Conservation (phyloP, 2,888 invertebrate species). For the Magallana nippona region DNA sequence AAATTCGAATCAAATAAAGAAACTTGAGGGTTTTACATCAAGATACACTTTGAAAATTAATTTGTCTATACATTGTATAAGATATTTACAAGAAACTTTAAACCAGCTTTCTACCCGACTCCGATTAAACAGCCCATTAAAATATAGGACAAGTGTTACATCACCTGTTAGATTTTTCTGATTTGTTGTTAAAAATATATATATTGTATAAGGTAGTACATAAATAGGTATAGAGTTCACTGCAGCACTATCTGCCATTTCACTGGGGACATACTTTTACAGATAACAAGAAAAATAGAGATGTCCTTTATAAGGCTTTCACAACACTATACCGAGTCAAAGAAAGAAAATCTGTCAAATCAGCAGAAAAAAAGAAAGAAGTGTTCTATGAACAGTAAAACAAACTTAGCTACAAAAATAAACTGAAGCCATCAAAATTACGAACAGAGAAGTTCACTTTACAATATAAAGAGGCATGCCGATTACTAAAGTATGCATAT, state of each 20-base stretch:
- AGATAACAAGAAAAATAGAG: background rate
- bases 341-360: background rate
- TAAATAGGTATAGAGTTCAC: background rate
- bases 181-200: too few relatives aligned
- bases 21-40: too few relatives aligned
- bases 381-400: slow-evolving; percentile 22
- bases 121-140: too few relatives aligned
- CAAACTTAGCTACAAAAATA: background rate
- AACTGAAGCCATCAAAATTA: slow-evolving; percentile 5
- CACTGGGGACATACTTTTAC: background rate
- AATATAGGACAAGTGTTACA: too few relatives aligned
- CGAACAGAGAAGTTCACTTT: background rate
- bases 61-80: too few relatives aligned
- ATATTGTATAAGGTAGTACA: too few relatives aligned
- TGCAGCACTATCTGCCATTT: background rate
- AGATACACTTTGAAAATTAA: too few relatives aligned
- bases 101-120: too few relatives aligned
- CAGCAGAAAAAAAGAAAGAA: slow-evolving; percentile 11
- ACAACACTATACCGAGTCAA: background rate
- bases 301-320: background rate
- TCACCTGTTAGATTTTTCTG: too few relatives aligned
- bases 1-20: too few relatives aligned
- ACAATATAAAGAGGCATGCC: background rate
- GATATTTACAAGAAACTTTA: too few relatives aligned
- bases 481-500: background rate